A percentile compares a stretch with the other conserved stretches of the same genome.
These are phyloP conservation scores for Glossophaga mutica DNA, from an alignment of 2,797 vertebrate genomes.

Conservation along the genomic window DNA sequence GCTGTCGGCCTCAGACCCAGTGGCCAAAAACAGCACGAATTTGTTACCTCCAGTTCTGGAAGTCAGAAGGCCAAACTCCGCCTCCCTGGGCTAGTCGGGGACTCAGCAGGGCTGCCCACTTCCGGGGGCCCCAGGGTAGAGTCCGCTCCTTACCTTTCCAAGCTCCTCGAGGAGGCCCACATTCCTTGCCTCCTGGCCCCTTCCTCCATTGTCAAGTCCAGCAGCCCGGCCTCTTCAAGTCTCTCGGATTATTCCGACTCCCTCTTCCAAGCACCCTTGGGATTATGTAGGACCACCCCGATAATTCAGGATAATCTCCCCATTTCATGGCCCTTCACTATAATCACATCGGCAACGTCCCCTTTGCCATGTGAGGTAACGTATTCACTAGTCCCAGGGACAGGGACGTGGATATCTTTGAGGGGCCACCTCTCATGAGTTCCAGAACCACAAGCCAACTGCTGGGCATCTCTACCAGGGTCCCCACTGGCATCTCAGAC, in stretches of 20 bases:
- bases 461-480: not conserved
- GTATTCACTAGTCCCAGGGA: not conserved
- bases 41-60: too few relatives aligned
- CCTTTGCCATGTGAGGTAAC: not conserved
- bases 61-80: too few relatives aligned
- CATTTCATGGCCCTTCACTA: not conserved
- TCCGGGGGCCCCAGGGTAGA: not conserved
- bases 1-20: not conserved
- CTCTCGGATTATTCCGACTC: not conserved
- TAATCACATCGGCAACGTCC: not conserved
- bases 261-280: not conserved
- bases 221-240: not conserved
- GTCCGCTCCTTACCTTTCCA: not conserved
- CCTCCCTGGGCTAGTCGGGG: not conserved
- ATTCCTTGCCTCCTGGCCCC: not conserved
- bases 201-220: not conserved
- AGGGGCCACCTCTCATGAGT: not conserved
- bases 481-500: not conserved
- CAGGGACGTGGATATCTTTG: too few relatives aligned
- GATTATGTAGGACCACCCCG: not conserved
- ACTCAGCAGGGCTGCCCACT: rapidly evolving
- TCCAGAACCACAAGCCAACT: not conserved
- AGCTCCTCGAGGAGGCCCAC: not conserved
- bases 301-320: not conserved
- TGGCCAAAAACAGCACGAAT: not conserved